Evolutionary conservation across 2,113 vertebrate genomes (phyloP).

Genomic region (Indicator indicator): DNA sequence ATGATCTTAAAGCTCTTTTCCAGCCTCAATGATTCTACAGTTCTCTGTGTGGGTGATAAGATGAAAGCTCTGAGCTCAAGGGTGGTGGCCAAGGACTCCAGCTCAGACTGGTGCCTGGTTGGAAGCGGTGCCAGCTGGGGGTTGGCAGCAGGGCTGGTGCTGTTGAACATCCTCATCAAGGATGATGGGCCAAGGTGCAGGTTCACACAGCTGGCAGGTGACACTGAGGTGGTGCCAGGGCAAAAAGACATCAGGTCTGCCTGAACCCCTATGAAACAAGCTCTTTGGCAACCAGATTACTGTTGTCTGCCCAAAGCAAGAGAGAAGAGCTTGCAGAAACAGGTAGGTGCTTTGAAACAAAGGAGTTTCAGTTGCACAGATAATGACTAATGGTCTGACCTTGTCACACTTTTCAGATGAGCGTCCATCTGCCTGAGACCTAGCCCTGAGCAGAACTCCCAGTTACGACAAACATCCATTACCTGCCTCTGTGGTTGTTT

Average conservation of each 20-base stretch:
- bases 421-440: not conserved
- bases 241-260: not conserved
- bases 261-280: fast-evolving
- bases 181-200: fast-evolving
- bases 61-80: not conserved
- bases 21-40: no score
- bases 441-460: not conserved
- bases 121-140: fast-evolving
- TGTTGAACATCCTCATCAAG: no score
- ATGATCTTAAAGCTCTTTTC: no score
- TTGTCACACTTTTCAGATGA: not conserved
- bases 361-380: not conserved
- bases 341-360: not conserved
- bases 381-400: not conserved
- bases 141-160: fast-evolving
- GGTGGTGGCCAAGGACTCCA: not conserved
- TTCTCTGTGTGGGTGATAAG: no score
- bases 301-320: not conserved
- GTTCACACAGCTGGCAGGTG: not conserved
- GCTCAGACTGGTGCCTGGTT: no score
- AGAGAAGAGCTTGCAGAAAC: not conserved
- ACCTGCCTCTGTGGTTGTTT: fast-evolving
- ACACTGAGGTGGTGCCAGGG: fast-evolving
- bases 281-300: not conserved
- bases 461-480: fast-evolving